Percentiles rank a stretch among this genome's conserved stretches.
Conservation (phyloP, 2,797 vertebrate genomes). For the Serranus cabrilla region DNA sequence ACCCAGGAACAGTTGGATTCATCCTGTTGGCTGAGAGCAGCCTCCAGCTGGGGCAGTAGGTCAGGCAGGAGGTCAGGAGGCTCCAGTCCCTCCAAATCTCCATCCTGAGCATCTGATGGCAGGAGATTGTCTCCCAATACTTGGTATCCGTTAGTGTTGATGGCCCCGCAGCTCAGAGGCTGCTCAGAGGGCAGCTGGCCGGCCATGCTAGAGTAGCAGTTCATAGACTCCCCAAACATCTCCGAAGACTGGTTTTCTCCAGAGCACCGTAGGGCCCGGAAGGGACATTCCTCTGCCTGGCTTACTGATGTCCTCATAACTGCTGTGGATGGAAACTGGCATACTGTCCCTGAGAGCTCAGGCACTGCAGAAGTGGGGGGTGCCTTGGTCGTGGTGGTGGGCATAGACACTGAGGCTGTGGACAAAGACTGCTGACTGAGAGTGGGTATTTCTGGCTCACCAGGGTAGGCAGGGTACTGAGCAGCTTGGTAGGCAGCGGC, state of each 20-base stretch:
- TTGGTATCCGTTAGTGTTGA: constrained; percentile 89
- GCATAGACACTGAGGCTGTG: constrained; percentile 83
- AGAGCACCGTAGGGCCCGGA: constrained; percentile 88
- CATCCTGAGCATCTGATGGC: constrained; percentile 88
- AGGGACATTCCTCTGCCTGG: constrained; percentile 87
- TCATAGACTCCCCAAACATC: constrained; percentile 91
- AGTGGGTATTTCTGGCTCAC: constrained; percentile 88
- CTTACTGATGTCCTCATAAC: constrained; percentile 84
- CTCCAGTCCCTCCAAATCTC: constrained; percentile 91
- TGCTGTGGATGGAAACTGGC: constrained; percentile 89
- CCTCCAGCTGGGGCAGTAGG: constrained; percentile 94
- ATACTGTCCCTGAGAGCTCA: constrained; percentile 88
- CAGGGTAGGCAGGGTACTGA: constrained; percentile 92
- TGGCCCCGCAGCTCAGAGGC: constrained; percentile 86
- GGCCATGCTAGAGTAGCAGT: constrained; percentile 86
- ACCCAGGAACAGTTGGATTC: constrained; percentile 83
- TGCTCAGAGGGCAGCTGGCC: constrained; percentile 87
- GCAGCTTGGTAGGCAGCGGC: constrained; percentile 86
- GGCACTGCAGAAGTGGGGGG: constrained; percentile 84
- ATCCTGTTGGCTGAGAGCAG: constrained; percentile 90
- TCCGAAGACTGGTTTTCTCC: constrained; percentile 91
- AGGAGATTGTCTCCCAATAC: constrained; percentile 91
- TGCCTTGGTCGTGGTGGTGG: constrained; percentile 79
- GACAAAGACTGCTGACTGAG: constrained; percentile 88
- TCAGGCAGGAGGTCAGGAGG: constrained; percentile 93